phyloP scores from a whole-genome alignment of 2,888 invertebrate species.

The Heteromyza rotundicornis region DNA sequence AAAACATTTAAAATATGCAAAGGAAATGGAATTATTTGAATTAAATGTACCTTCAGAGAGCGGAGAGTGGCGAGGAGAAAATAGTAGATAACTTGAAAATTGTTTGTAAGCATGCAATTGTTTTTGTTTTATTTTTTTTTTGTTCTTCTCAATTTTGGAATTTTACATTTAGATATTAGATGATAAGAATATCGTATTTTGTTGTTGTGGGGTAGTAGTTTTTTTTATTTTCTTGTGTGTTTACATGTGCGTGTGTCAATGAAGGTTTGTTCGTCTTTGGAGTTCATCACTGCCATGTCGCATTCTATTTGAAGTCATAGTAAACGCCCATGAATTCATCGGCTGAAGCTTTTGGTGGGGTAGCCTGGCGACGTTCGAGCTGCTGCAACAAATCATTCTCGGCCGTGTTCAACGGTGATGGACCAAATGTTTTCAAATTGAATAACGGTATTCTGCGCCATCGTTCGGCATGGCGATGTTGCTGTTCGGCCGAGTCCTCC shows the following conservation, averaged over 20 bases:
- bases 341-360: background rate
- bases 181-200: slow-evolving; percentile 5
- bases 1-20: background rate
- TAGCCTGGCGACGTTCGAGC: background rate
- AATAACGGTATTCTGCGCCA: slow-evolving; percentile 26
- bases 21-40: too few relatives aligned
- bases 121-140: background rate
- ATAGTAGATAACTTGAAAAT: background rate
- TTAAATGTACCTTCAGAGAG: background rate
- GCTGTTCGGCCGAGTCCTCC: slow-evolving; percentile 16
- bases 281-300: background rate
- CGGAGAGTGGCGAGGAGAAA: too few relatives aligned
- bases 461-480: slow-evolving; percentile 11
- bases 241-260: background rate
- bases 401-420: background rate
- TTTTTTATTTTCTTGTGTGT: background rate
- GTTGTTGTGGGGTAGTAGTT: slow-evolving; percentile 6
- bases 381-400: slow-evolving; percentile 12
- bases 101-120: background rate
- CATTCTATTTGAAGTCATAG: slow-evolving; percentile 24
- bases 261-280: background rate
- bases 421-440: slow-evolving; percentile 5
- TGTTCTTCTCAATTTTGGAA: background rate
- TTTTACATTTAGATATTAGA: background rate
- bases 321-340: slow-evolving; percentile 18